phyloP scores from a whole-genome alignment of 2,797 vertebrate genomes.

The Nyctibius grandis region DNA sequence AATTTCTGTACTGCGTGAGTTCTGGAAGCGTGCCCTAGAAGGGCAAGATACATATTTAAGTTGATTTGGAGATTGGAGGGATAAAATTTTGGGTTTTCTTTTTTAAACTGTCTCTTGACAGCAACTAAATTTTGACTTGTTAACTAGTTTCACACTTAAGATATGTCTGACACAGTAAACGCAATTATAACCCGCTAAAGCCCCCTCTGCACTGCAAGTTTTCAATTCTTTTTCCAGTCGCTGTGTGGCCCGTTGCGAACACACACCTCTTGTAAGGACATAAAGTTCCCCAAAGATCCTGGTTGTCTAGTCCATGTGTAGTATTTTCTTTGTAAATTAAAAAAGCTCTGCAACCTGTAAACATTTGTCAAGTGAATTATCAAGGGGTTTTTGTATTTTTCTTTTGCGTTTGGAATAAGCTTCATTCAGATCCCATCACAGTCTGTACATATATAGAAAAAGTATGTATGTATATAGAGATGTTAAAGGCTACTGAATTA shows the following conservation, averaged over 20 bases:
- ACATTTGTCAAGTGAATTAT: background rate
- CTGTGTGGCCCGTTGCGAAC: background rate
- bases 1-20: accelerated
- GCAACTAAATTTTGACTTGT: background rate
- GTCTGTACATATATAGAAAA: conserved; percentile 52
- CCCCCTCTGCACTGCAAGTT: background rate
- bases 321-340: background rate
- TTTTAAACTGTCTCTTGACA: background rate
- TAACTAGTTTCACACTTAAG: background rate
- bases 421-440: background rate
- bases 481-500: conserved; percentile 62
- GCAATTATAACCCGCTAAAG: background rate
- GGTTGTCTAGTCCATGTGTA: background rate
- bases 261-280: background rate
- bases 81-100: background rate
- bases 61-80: background rate
- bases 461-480: conserved; percentile 62
- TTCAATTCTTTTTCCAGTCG: background rate
- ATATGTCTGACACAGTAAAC: background rate
- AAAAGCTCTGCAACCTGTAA: conserved; percentile 20
- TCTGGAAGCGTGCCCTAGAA: background rate
- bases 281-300: background rate
- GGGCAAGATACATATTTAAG: background rate
- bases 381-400: background rate
- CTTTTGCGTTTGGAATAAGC: conserved; percentile 29